A percentile compares a stretch with the other conserved stretches of the same genome.
These are phyloP conservation scores for Spongia lamella DNA, from an alignment of 37 sponge, comb jelly and placozoan species.

Conservation along the genomic window DNA sequence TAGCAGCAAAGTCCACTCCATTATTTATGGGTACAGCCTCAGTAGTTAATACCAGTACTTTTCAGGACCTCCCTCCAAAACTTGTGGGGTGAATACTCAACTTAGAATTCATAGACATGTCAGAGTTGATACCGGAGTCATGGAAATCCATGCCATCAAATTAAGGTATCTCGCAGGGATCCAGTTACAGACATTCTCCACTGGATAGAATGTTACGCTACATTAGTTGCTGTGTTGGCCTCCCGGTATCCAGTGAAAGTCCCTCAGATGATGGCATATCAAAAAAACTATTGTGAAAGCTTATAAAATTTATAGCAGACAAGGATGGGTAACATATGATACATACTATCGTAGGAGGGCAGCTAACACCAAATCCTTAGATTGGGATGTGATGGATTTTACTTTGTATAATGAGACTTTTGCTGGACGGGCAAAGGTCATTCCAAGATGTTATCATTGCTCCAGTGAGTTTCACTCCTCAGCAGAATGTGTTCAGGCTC, in stretches of 20 bases:
- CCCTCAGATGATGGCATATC: conserved; percentile 19
- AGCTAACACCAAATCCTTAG: conserved; percentile 1
- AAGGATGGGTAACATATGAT: conserved; percentile 37
- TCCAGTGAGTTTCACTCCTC: background rate
- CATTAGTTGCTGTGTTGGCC: conserved; percentile 20
- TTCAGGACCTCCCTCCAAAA: no score
- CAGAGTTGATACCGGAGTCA: no score
- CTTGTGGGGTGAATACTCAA: no score
- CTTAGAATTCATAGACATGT: no score
- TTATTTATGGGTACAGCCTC: no score
- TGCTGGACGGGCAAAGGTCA: conserved; percentile 11
- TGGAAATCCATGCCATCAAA: no score
- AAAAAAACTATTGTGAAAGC: no score
- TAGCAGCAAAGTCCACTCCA: no score
- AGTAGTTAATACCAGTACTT: no score
- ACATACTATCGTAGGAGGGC: conserved; percentile 13
- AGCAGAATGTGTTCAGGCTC: no score
- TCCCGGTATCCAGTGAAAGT: conserved; percentile 18
- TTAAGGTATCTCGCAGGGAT: background rate
- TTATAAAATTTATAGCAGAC: no score
- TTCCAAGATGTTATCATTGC: conserved; percentile 7
- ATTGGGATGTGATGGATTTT: conserved; percentile 32
- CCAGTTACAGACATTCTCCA: conserved; percentile 30
- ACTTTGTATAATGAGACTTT: conserved; percentile 44
- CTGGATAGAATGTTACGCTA: conserved; percentile 34